Percentiles rank a stretch among this genome's conserved stretches.
phyloP scores from a whole-genome alignment of 2,113 vertebrate genomes.

The Trochalopteron elliotii region DNA sequence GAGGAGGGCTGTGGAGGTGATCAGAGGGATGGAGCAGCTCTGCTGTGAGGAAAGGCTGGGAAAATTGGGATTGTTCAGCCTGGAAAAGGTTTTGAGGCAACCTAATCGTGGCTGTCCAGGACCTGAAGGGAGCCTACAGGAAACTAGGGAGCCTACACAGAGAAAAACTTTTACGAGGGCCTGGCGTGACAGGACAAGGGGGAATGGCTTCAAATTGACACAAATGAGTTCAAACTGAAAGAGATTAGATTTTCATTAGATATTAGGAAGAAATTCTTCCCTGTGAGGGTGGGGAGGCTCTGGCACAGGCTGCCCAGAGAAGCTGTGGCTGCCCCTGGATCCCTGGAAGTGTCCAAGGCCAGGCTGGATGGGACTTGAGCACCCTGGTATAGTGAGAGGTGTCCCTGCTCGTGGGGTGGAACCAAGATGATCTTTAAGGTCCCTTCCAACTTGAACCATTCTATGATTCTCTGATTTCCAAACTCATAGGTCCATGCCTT shows the following conservation, averaged over 20 bases:
- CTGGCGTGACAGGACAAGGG: neutral
- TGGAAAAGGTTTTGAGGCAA: neutral
- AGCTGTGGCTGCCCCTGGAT: neutral
- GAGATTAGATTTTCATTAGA: neutral
- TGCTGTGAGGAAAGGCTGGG: neutral
- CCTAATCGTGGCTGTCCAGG: neutral
- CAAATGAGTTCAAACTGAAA: neutral
- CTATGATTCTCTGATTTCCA: neutral
- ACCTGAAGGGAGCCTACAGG: neutral
- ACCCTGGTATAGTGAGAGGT: fast-evolving
- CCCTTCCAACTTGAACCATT: neutral
- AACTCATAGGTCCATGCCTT: neutral
- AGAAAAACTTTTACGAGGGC: too few relatives aligned
- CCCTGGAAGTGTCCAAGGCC: neutral
- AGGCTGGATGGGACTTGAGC: fast-evolving
- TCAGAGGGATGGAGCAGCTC: neutral
- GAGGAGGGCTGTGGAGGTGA: neutral
- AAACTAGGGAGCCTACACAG: too few relatives aligned
- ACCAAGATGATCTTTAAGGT: neutral
- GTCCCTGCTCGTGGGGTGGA: neutral
- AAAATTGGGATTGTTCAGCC: neutral
- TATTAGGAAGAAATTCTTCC: neutral
- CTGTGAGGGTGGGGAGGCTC: fast-evolving
- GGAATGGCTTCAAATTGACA: neutral
- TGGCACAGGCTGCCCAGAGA: neutral